These are phyloP conservation scores for Cordilura impudica DNA, from an alignment of 2,888 invertebrate species.

Conservation along the genomic window DNA sequence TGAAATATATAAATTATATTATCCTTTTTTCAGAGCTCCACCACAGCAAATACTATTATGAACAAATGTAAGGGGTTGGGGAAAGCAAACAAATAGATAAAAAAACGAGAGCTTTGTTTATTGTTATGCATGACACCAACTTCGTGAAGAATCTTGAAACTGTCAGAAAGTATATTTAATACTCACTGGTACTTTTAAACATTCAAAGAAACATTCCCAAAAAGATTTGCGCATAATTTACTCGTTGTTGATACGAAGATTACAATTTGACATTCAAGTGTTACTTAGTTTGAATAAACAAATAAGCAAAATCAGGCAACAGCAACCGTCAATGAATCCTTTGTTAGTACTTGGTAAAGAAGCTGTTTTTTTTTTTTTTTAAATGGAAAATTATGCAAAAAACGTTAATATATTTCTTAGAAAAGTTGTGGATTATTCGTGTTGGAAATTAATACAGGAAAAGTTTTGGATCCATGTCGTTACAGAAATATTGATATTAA, in stretches of 20 bases:
- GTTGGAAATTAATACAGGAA: constrained; percentile 39
- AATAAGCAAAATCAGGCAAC: constrained; percentile 39
- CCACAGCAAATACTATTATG: constrained; percentile 19
- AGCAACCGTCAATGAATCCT: constrained; percentile 30
- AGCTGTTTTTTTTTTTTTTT: background rate
- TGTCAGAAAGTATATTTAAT: constrained; percentile 52
- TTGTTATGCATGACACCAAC: constrained; percentile 62
- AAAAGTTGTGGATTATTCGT: constrained; percentile 43
- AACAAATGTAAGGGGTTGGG: background rate
- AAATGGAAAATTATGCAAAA: constrained; percentile 42
- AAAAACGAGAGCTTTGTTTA: constrained; percentile 48
- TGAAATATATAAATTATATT: constrained; percentile 49
- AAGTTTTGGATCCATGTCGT: constrained; percentile 35
- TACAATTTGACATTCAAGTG: constrained; percentile 56
- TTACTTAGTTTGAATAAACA: constrained; percentile 56
- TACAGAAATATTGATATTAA: too few species aligned
- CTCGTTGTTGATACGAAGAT: constrained; percentile 56
- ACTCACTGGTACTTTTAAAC: constrained; percentile 38
- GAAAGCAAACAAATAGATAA: background rate
- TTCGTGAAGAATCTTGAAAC: constrained; percentile 49
- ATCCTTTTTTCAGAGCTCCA: constrained; percentile 35
- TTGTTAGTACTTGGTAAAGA: constrained; percentile 13
- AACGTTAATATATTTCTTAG: constrained; percentile 24
- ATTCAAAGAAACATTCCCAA: background rate
- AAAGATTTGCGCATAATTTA: constrained; percentile 60